phyloP scores from a whole-genome alignment of 1,140 invertebrate species.

The Adelges cooleyi region DNA sequence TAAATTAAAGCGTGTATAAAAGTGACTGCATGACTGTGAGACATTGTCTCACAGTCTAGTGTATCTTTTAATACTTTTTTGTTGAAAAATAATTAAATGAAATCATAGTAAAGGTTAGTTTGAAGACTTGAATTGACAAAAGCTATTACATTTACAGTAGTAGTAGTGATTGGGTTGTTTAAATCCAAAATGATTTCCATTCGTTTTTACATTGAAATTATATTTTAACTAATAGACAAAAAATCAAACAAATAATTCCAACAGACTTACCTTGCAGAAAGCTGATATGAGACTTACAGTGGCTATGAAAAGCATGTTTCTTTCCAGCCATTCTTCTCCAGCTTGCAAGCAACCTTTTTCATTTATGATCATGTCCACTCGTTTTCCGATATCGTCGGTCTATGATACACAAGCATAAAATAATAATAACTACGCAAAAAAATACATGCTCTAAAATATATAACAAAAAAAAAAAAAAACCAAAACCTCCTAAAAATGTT shows the following conservation, averaged over 20 bases:
- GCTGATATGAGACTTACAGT: conserved; percentile 69
- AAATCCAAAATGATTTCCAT: not conserved
- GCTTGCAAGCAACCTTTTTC: conserved; percentile 87
- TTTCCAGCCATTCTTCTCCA: conserved; percentile 86
- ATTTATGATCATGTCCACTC: conserved; percentile 56
- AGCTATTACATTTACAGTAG: not conserved
- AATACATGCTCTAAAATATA: not conserved
- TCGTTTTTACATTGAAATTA: not conserved
- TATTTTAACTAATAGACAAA: not conserved
- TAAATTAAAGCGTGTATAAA: too few relatives aligned
- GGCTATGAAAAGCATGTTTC: conserved; percentile 83
- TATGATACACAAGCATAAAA: conserved; percentile 14
- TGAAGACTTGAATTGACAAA: not conserved
- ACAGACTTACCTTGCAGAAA: conserved; percentile 74
- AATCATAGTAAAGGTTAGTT: too few relatives aligned
- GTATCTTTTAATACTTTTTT: too few relatives aligned
- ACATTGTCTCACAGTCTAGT: too few relatives aligned
- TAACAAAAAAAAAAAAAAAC: not conserved
- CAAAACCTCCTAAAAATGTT: not conserved
- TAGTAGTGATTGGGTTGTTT: not conserved
- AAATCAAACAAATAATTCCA: not conserved
- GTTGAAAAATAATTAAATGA: too few relatives aligned
- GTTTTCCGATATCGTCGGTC: conserved; percentile 20
- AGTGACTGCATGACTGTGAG: too few relatives aligned
- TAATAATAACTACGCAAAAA: not conserved